Evolutionary conservation across 2,888 invertebrate species (phyloP).

Genomic region (Willowsia nigromaculata): DNA sequence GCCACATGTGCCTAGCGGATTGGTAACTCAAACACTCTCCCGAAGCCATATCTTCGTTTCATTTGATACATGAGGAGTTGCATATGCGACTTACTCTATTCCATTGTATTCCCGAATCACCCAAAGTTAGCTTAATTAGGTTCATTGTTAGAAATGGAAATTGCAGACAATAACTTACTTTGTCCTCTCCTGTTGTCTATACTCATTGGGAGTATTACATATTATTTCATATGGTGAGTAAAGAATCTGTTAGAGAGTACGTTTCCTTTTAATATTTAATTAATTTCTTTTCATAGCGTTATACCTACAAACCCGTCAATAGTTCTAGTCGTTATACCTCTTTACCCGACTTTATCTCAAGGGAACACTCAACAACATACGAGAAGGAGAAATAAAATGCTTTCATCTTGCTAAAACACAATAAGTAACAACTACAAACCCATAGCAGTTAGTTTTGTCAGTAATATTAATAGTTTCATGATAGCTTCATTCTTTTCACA

Average conservation of each 20-base stretch:
- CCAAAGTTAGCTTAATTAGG: not conserved
- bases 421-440: not conserved
- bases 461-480: not conserved
- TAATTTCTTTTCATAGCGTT: not conserved
- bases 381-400: constrained; percentile 4
- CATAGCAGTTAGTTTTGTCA: not conserved
- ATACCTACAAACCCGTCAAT: constrained; percentile 4
- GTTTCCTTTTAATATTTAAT: constrained; percentile 33
- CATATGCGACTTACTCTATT: not conserved
- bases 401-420: not conserved
- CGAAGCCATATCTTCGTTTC: too few species aligned
- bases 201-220: constrained; percentile 71
- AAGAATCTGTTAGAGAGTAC: too few species aligned
- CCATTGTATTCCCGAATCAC: not conserved
- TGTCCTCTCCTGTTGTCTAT: constrained; percentile 45
- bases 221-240: constrained; percentile 75
- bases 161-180: constrained; percentile 55
- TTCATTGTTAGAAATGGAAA: constrained; percentile 60
- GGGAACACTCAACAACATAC: not conserved
- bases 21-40: too few species aligned
- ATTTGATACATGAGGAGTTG: too few species aligned
- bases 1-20: too few species aligned
- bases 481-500: not conserved
- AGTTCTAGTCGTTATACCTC: not conserved
- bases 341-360: not conserved